Conservation (phyloP, 2,888 invertebrate species). For the Gryllus longicercus region DNA sequence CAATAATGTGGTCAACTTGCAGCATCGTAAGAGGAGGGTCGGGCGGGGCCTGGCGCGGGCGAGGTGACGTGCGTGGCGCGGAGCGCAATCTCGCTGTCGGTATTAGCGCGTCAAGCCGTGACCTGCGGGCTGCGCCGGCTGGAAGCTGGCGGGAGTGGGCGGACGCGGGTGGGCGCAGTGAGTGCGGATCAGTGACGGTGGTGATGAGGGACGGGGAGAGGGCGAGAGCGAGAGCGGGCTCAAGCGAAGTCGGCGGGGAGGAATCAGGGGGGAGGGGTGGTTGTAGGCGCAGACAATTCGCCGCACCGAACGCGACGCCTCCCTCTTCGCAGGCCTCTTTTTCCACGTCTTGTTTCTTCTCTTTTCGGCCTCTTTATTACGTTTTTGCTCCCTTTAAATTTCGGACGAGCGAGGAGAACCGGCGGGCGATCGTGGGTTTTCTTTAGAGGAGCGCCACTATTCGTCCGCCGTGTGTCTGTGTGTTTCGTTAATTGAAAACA, state of each 20-base stretch:
- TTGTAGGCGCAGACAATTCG: background rate
- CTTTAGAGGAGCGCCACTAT: too few species aligned
- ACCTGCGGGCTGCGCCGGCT: background rate
- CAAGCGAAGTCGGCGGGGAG: background rate
- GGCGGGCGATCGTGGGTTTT: too few species aligned
- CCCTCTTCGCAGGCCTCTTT: background rate
- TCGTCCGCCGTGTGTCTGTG: background rate
- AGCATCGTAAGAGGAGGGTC: too few species aligned
- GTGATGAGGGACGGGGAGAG: too few species aligned
- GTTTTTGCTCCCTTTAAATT: background rate
- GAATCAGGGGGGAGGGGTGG: background rate
- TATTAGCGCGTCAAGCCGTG: background rate
- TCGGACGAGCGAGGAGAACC: background rate
- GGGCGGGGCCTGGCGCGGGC: too few species aligned
- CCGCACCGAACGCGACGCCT: background rate
- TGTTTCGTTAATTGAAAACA: conserved; percentile 1
- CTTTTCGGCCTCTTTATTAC: background rate
- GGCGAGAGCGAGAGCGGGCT: background rate
- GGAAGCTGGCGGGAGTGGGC: too few species aligned
- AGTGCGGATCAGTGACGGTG: too few species aligned
- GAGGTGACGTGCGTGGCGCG: too few species aligned
- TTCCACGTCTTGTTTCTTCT: background rate
- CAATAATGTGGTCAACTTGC: too few species aligned
- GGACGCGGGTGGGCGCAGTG: too few species aligned
- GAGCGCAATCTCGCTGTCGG: background rate